These are phyloP conservation scores for Syrphus vitripennis DNA, from an alignment of 2,888 invertebrate species.

Conservation along the genomic window DNA sequence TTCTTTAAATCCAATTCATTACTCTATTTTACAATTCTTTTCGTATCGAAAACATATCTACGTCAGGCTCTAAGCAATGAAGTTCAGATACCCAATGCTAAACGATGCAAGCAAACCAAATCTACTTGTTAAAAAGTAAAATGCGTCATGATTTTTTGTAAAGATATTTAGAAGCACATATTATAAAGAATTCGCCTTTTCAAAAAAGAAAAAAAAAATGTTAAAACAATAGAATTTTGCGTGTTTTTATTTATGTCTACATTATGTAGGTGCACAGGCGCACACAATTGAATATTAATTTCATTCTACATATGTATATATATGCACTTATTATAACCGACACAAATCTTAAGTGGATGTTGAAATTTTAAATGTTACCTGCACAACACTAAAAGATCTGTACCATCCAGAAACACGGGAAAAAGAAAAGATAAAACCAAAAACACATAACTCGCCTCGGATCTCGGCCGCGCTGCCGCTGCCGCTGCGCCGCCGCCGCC, in stretches of 20 bases:
- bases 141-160: background rate
- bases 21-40: too few species aligned
- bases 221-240: background rate
- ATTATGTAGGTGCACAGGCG: background rate
- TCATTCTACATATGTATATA: too few species aligned
- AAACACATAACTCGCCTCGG: conserved; percentile 26
- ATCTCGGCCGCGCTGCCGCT: background rate
- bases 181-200: background rate
- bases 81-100: too few species aligned
- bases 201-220: background rate
- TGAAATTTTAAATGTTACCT: conserved; percentile 57
- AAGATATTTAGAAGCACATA: background rate
- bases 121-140: background rate
- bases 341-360: conserved; percentile 42
- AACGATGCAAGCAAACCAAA: too few species aligned
- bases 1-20: too few species aligned
- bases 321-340: conserved; percentile 21
- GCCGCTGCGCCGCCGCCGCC: background rate
- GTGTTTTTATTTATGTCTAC: background rate
- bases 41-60: too few species aligned
- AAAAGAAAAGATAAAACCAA: conserved; percentile 56
- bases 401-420: conserved; percentile 50
- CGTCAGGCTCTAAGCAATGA: too few species aligned
- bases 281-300: conserved; percentile 52
- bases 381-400: conserved; percentile 48